Percentiles rank a stretch among this genome's conserved stretches.
These are phyloP conservation scores for Rhabdornis inornatus DNA, from an alignment of 2,113 vertebrate species.

Conservation along the genomic window DNA sequence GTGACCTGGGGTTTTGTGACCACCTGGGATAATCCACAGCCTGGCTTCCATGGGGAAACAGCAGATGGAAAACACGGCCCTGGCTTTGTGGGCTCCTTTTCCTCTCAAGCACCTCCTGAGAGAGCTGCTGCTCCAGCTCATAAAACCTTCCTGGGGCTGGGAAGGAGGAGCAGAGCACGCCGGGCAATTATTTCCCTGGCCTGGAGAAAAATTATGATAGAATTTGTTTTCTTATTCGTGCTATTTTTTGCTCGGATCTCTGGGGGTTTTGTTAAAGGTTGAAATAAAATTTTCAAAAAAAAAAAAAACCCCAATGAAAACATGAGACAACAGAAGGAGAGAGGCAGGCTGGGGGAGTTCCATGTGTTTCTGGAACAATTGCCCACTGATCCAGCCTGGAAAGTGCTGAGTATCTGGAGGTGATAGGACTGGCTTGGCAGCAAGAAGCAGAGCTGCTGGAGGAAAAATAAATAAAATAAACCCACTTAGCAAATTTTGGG, in stretches of 20 bases:
- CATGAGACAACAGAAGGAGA: neutral
- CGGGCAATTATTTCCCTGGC: conserved; percentile 2
- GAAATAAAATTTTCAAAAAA: neutral
- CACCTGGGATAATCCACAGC: neutral
- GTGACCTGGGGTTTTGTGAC: neutral
- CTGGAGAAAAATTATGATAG: neutral
- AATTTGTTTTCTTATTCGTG: neutral
- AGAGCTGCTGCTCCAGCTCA: neutral
- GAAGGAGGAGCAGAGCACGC: neutral
- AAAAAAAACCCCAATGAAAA: neutral
- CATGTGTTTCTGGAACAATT: neutral
- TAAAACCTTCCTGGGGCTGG: conserved; percentile 4
- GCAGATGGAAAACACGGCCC: neutral
- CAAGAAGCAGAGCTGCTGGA: neutral
- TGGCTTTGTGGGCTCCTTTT: neutral
- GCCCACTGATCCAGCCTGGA: neutral
- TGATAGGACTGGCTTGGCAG: neutral
- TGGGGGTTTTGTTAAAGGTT: neutral
- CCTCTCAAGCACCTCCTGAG: neutral
- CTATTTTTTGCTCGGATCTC: neutral
- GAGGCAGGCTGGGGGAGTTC: neutral
- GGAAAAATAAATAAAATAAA: neutral
- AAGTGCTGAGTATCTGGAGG: neutral
- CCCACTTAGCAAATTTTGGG: neutral
- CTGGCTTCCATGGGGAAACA: neutral